A percentile compares a stretch with the other conserved stretches of the same genome.
These are phyloP conservation scores for Andrena haemorrhoa DNA, from an alignment of 2,888 invertebrate genomes.

Conservation along the genomic window DNA sequence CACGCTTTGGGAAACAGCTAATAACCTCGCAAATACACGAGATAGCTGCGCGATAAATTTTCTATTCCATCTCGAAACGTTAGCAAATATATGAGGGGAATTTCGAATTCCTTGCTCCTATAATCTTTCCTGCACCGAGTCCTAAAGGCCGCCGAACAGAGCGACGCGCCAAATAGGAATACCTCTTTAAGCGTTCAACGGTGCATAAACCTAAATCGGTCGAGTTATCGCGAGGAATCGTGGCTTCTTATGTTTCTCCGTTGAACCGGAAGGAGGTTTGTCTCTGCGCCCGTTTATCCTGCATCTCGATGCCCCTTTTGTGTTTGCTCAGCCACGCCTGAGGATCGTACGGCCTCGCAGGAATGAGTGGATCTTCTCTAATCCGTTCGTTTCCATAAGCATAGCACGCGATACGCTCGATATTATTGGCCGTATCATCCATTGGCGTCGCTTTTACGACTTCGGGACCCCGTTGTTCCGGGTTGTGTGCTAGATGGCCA, in stretches of 20 bases:
- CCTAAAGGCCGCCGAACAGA: no score
- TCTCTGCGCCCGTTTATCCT: conserved; percentile 63
- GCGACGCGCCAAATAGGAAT: background rate
- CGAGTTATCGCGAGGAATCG: conserved; percentile 47
- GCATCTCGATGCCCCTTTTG: conserved; percentile 75
- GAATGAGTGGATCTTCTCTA: conserved; percentile 61
- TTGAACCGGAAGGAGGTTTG: conserved; percentile 67
- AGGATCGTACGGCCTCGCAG: conserved; percentile 57
- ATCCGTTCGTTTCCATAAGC: conserved; percentile 66
- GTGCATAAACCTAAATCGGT: conserved; percentile 55
- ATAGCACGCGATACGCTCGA: conserved; percentile 55
- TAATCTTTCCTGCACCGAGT: no score
- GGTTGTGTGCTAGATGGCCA: background rate
- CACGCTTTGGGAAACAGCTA: no score
- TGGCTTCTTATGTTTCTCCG: conserved; percentile 67
- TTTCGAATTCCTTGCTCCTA: no score
- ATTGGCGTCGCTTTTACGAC: conserved; percentile 63
- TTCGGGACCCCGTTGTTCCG: background rate
- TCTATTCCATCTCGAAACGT: no score
- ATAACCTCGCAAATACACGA: no score
- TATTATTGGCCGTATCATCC: conserved; percentile 55
- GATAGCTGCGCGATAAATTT: no score
- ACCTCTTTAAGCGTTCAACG: conserved; percentile 29
- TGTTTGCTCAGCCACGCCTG: conserved; percentile 81
- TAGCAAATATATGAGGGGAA: no score